A percentile compares a stretch with the other conserved stretches of the same genome.
These are phyloP conservation scores for Nephrotoma appendiculata DNA, from an alignment of 2,888 invertebrate species.

Conservation along the genomic window DNA sequence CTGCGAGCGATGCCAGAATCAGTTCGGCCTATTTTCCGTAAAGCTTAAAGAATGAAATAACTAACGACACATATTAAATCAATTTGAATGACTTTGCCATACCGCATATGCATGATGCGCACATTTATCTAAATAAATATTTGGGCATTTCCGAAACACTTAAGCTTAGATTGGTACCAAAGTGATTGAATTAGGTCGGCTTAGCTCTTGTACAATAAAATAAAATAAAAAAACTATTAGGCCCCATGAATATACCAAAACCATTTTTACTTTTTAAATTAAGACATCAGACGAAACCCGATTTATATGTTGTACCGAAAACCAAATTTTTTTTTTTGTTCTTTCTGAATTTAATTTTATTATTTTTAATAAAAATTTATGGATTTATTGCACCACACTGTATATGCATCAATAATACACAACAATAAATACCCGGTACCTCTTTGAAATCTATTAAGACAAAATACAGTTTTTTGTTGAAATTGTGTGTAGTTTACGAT, in stretches of 20 bases:
- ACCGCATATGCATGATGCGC: no score
- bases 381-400: neutral
- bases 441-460: neutral
- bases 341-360: neutral
- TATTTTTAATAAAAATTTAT: neutral
- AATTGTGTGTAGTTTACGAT: neutral
- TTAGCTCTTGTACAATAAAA: neutral
- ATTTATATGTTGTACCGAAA: neutral
- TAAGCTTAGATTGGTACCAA: neutral
- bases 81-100: no score
- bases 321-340: neutral
- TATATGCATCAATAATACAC: neutral
- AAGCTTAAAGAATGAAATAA: no score
- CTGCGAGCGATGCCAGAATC: no score
- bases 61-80: no score
- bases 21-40: no score
- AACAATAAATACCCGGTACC: neutral
- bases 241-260: neutral
- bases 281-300: neutral
- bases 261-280: neutral
- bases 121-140: no score
- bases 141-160: no score
- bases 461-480: neutral
- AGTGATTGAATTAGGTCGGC: neutral
- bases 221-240: neutral